These are phyloP conservation scores for Crenuchus spilurus DNA, from an alignment of 2,797 vertebrate species.

Conservation along the genomic window DNA sequence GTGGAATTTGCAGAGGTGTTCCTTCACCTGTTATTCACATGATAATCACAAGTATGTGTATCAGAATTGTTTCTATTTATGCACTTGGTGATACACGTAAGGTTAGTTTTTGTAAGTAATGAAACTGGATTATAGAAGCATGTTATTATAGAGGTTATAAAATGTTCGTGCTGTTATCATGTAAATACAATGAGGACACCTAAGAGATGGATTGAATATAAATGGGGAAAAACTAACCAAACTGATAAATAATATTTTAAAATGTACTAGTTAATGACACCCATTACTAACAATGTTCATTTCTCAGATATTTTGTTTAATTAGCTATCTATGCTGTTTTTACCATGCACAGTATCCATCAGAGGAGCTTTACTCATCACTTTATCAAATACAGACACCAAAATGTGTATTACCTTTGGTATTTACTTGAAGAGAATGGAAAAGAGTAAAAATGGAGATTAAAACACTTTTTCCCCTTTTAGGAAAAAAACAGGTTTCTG, in stretches of 20 bases:
- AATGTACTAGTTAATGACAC: background rate
- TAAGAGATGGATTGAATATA: background rate
- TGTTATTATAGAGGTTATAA: slow-evolving; percentile 6
- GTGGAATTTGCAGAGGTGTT: background rate
- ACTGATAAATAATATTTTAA: background rate
- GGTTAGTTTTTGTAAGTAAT: slow-evolving; percentile 7
- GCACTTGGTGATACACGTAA: slow-evolving; percentile 12
- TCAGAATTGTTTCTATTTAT: background rate
- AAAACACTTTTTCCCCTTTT: slow-evolving; percentile 16
- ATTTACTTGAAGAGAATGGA: slow-evolving; percentile 46
- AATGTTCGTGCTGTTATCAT: slow-evolving; percentile 13
- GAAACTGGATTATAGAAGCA: slow-evolving; percentile 18
- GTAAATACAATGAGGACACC: slow-evolving; percentile 9
- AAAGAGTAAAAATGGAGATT: slow-evolving; percentile 1
- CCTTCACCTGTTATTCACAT: slow-evolving; percentile 9
- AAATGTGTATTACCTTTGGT: slow-evolving; percentile 47
- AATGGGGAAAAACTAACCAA: background rate
- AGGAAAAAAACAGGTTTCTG: background rate
- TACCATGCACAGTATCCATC: slow-evolving; percentile 35
- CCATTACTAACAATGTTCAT: background rate
- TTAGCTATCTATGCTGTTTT: slow-evolving; percentile 18
- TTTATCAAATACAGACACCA: slow-evolving; percentile 40
- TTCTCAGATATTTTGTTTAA: slow-evolving; percentile 16
- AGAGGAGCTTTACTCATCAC: slow-evolving; percentile 41
- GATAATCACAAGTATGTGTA: slow-evolving; percentile 15